Evolutionary conservation across 2,113 vertebrate species (phyloP).

Genomic region (Macaca mulatta): DNA sequence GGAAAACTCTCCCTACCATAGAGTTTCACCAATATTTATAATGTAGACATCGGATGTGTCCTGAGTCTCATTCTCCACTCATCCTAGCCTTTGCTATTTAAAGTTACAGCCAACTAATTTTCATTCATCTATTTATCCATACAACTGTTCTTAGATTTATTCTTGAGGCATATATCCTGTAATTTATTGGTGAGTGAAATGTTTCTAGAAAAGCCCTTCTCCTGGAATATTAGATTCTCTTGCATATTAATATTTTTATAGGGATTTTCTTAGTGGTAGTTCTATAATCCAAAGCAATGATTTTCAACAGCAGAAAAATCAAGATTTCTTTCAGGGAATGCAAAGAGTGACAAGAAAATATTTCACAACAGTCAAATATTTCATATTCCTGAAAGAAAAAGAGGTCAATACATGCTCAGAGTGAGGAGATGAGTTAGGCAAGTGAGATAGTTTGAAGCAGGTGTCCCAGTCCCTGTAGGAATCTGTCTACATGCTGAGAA

Average conservation of each 20-base stretch:
- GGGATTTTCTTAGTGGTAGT: background rate
- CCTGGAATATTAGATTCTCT: background rate
- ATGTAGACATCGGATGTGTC: background rate
- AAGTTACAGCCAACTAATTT: background rate
- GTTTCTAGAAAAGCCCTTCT: background rate
- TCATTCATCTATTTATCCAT: background rate
- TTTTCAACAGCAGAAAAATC: background rate
- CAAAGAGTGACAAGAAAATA: background rate
- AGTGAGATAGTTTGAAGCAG: background rate
- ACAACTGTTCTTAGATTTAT: background rate
- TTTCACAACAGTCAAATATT: background rate
- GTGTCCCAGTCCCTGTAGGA: background rate
- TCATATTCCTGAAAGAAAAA: background rate
- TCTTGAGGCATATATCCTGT: background rate
- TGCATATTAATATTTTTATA: background rate
- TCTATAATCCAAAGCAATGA: background rate
- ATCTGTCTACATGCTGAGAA: background rate
- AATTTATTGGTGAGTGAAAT: background rate
- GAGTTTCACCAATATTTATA: background rate
- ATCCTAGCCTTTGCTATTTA: background rate
- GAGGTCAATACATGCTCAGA: accelerated
- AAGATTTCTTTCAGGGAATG: background rate
- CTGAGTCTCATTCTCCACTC: background rate
- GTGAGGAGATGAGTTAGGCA: background rate
- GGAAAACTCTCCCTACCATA: background rate